Conservation (phyloP, 2,888 invertebrate genomes). For the Blomia tropicalis region DNA sequence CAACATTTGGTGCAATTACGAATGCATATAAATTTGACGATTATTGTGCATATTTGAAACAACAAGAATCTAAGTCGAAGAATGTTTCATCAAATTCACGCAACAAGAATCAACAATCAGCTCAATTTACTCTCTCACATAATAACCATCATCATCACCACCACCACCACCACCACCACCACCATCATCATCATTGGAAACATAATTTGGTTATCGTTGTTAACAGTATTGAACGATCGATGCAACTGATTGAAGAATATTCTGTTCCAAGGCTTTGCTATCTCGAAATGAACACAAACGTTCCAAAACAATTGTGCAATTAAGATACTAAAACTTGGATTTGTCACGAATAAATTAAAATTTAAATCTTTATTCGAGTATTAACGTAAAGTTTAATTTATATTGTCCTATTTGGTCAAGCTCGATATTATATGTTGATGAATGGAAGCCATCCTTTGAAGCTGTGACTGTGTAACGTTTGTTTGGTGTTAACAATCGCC, state of each 20-base stretch:
- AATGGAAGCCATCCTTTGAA: not conserved
- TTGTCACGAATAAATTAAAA: too few relatives aligned
- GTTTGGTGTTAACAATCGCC: slow-evolving; percentile 8
- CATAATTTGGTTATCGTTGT: slow-evolving; percentile 14
- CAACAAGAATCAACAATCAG: too few relatives aligned
- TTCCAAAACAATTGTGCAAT: not conserved
- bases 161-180: not conserved
- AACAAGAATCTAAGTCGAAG: too few relatives aligned
- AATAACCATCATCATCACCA: not conserved
- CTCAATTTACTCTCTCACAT: too few relatives aligned
- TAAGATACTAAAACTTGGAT: not conserved
- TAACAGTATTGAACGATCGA: slow-evolving; percentile 12
- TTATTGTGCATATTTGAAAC: not conserved
- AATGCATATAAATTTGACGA: slow-evolving; percentile 16
- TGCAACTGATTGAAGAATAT: slow-evolving; percentile 11
- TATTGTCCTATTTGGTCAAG: too few relatives aligned
- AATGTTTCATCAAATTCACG: too few relatives aligned
- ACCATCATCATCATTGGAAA: not conserved
- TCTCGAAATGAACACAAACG: slow-evolving; percentile 1
- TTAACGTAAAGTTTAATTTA: too few relatives aligned
- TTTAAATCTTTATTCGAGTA: too few relatives aligned
- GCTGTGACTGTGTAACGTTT: not conserved
- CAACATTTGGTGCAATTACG: not conserved
- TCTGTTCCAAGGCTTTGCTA: slow-evolving; percentile 14
- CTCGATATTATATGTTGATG: too few relatives aligned